Base-by-base conservation (phyloP, 2,888 invertebrate genomes). In the Sminthurinus aureus region DNA sequence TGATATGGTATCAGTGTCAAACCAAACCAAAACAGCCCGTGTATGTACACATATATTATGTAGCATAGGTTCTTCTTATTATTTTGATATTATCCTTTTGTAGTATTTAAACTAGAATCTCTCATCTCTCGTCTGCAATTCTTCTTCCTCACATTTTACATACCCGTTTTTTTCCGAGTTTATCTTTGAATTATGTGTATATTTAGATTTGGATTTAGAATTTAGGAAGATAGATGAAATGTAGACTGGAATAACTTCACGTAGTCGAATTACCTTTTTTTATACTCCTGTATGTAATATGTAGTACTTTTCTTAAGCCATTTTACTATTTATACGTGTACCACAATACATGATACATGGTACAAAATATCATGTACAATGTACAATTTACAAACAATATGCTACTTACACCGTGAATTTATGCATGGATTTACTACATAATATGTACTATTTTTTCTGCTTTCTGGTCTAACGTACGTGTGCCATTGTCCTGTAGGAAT, bases 221-320 rank as follows among this genome's bases (percentile, higher is more conserved):
- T 64, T 66, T 66, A n/a, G 66, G 79, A 66, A 38, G 38, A 38
- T 38, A 79, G 79, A 79, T 69, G 66, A 26, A 64, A 77, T 22
- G 69, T 38, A 67, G 80, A 51, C 82, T 76, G 66, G 67, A 75
- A 82, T 82, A 82, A 64, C 76, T 82, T 76, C 82, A 82, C 82
- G 82, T 82, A 82, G 82, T 67, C 82, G 76, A 82, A 82, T 82
- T 82, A 82, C 58, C 76, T 74, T 82, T 82, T 79, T 69, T 69
- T 24, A n/a, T 50, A 9, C 3, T 75, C 79, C 20, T 38, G 66
- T 66, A 66, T n/a, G 18, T 58, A 6, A 4, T 6, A 38, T 38
- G 38, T 38, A 38, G 38, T 38, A 38, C 58, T 58, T 58, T 58
- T 58, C 58, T 58, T 58, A 3, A 15, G 13, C 9, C 18, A 2